These are phyloP conservation scores for Caenorhabditis sp. DNA, from an alignment of 2,888 invertebrate species.

Conservation along the genomic window DNA sequence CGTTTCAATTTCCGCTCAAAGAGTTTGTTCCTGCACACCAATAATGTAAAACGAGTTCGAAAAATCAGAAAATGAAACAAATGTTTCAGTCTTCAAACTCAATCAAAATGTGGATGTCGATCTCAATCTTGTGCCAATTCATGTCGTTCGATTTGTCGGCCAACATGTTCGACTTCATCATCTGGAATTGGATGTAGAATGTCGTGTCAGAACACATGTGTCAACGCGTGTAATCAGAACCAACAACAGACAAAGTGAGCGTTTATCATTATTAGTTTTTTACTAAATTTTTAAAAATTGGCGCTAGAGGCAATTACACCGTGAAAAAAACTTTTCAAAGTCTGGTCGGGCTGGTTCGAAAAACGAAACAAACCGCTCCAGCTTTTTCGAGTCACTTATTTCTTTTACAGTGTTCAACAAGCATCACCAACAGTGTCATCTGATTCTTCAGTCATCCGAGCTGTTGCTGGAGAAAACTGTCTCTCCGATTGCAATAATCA, in stretches of 20 bases:
- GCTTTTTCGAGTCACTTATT: no score
- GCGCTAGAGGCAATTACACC: no score
- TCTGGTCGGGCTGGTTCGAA: no score
- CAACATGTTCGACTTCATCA: conserved; percentile 29
- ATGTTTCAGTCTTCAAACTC: neutral
- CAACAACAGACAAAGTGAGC: neutral
- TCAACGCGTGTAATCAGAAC: conserved; percentile 33
- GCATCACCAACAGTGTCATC: neutral
- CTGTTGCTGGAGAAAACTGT: conserved; percentile 27
- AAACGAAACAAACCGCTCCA: no score
- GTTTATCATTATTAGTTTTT: no score
- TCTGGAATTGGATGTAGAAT: conserved; percentile 32
- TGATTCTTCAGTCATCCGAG: conserved; percentile 21
- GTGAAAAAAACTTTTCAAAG: no score
- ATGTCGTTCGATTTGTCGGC: conserved; percentile 34
- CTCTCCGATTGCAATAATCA: conserved; percentile 28
- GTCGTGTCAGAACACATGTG: conserved; percentile 39
- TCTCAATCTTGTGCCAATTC: conserved; percentile 34
- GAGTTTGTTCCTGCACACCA: conserved; percentile 29
- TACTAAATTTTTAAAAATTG: no score
- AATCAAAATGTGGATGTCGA: conserved; percentile 27
- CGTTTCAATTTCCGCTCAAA: conserved; percentile 10
- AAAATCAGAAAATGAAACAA: neutral
- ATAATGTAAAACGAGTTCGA: conserved; percentile 13
- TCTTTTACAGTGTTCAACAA: neutral